Conservation (phyloP, 2,888 invertebrate genomes). For the Fragum fragum region DNA sequence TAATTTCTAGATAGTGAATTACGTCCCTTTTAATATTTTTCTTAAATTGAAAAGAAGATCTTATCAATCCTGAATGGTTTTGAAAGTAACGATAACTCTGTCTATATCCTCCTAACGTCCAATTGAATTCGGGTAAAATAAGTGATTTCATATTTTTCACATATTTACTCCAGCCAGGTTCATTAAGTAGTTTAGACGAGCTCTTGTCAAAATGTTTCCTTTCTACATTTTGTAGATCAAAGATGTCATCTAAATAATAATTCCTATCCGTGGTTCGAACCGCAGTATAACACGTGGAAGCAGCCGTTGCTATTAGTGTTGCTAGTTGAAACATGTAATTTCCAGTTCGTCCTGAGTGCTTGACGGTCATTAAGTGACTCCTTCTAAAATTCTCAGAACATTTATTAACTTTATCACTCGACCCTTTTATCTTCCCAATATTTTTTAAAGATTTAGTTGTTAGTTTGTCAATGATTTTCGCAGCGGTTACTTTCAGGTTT, state of each 20-base stretch:
- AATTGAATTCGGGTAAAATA: background rate
- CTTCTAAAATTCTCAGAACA: background rate
- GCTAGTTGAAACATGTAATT: conserved; percentile 16
- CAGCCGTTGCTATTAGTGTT: background rate
- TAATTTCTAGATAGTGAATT: background rate
- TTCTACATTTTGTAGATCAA: background rate
- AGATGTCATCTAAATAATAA: background rate
- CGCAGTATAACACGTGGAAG: background rate
- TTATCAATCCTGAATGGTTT: background rate
- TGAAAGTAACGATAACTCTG: too few species aligned
- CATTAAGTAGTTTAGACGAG: background rate
- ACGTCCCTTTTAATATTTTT: background rate
- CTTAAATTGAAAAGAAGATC: conserved; percentile 7
- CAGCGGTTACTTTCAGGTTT: background rate
- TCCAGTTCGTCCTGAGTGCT: background rate
- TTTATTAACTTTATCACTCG: background rate
- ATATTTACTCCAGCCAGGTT: background rate
- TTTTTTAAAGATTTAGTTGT: background rate
- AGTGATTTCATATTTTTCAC: background rate
- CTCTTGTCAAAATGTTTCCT: background rate
- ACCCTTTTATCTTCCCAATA: background rate
- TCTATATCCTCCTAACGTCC: too few species aligned
- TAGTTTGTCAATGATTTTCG: background rate
- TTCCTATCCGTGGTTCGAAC: background rate
- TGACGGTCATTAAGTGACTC: background rate